Evolutionary conservation across 2,797 vertebrate genomes (phyloP).

Genomic region (Anabacerthia variegaticeps): DNA sequence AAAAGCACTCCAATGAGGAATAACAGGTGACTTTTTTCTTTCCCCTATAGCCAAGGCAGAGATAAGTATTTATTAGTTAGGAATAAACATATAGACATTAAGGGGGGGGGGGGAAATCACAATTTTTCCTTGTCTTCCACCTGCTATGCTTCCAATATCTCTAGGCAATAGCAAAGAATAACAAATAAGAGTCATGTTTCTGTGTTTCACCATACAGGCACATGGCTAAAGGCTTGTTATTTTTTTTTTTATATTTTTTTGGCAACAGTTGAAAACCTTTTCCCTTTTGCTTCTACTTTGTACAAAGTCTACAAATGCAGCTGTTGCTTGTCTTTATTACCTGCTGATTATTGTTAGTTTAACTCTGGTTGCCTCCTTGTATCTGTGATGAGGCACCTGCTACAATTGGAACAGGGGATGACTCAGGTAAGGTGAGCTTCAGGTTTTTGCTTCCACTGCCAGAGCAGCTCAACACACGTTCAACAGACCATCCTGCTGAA

Average conservation of each 20-base stretch:
- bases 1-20: not conserved
- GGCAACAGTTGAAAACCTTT: not conserved
- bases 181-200: not conserved
- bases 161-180: not conserved
- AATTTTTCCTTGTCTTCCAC: not conserved
- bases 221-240: rapidly evolving
- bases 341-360: not conserved
- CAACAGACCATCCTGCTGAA: not conserved
- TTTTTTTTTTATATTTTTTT: not conserved
- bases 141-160: not conserved
- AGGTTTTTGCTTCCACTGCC: not conserved
- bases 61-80: not conserved
- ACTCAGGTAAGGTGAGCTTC: not conserved
- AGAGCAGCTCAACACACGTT: not conserved
- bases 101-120: rapidly evolving
- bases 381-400: not conserved
- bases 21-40: not conserved
- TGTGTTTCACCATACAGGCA: not conserved
- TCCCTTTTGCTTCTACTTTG: not conserved
- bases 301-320: not conserved
- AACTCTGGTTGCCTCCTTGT: not conserved
- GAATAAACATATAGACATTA: not conserved
- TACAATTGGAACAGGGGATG: rapidly evolving
- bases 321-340: not conserved
- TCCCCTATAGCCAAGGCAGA: not conserved